These are phyloP conservation scores for Pheosia tremula DNA, from an alignment of 2,888 invertebrate genomes.

Conservation along the genomic window DNA sequence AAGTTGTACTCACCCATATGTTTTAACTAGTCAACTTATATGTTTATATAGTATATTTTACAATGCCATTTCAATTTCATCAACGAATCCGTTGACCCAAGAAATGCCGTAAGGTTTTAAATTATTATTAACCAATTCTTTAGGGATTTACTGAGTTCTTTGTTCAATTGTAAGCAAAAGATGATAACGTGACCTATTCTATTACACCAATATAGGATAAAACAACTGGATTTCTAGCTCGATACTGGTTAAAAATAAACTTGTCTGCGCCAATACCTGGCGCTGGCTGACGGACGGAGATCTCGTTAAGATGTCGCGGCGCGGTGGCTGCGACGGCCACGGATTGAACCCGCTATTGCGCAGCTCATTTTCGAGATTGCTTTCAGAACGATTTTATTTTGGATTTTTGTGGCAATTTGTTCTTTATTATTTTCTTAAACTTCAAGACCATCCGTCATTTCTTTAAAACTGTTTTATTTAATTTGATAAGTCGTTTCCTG, in stretches of 20 bases:
- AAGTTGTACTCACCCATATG: too few relatives aligned
- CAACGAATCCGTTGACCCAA: too few relatives aligned
- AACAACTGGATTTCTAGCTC: neutral
- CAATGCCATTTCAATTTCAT: too few relatives aligned
- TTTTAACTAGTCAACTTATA: too few relatives aligned
- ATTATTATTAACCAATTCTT: too few relatives aligned
- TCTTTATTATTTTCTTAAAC: neutral
- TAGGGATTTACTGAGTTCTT: too few relatives aligned
- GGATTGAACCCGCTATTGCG: neutral
- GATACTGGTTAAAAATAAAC: neutral
- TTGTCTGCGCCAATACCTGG: slow-evolving; percentile 7
- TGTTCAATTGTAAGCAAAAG: too few relatives aligned
- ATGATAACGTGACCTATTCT: too few relatives aligned
- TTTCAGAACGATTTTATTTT: neutral
- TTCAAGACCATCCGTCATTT: neutral
- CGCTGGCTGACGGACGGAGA: slow-evolving; percentile 40
- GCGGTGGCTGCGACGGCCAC: neutral
- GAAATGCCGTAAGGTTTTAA: too few relatives aligned
- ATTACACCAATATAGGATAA: neutral
- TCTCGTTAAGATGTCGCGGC: slow-evolving; percentile 57
- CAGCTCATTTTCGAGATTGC: slow-evolving; percentile 3
- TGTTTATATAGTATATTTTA: too few relatives aligned
- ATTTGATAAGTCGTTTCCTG: too few relatives aligned
- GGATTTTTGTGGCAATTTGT: neutral
- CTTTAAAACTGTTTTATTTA: too few relatives aligned